A percentile compares a stretch with the other conserved stretches of the same genome.
These are phyloP conservation scores for Bolborhynchus lineola DNA, from an alignment of 2,113 vertebrate species.

Conservation along the genomic window DNA sequence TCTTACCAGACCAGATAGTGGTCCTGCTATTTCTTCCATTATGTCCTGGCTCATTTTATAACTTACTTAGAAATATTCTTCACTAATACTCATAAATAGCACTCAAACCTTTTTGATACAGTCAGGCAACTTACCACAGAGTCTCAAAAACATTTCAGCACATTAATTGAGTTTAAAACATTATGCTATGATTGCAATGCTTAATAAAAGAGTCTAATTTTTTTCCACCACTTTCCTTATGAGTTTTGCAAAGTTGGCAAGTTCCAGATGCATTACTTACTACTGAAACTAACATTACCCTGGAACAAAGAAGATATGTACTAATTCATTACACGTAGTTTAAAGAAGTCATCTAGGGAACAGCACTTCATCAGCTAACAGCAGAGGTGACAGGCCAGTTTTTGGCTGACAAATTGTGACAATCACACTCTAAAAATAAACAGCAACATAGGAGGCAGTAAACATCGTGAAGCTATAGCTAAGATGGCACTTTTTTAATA, in stretches of 20 bases:
- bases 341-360: not conserved
- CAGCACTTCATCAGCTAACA: not conserved
- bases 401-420: constrained; percentile 20
- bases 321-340: not conserved
- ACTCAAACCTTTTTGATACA: not conserved
- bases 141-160: not conserved
- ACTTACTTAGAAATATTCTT: not conserved
- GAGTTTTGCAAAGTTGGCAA: not conserved
- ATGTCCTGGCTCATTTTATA: not conserved
- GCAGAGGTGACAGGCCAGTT: not conserved
- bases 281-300: not conserved
- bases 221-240: not conserved
- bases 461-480: not conserved
- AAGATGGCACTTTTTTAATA: not conserved
- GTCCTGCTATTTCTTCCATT: not conserved
- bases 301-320: not conserved
- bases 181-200: not conserved
- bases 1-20: not conserved
- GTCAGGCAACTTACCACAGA: not conserved
- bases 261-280: not conserved
- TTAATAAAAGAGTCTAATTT: not conserved
- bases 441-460: not conserved
- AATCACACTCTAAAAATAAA: constrained; percentile 41
- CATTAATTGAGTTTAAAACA: not conserved
- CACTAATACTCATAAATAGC: not conserved